Evolutionary conservation across 2,888 invertebrate species (phyloP), one percentile per base, ranked within the genome.

Genomic region (Celastrina argiolus): DNA sequence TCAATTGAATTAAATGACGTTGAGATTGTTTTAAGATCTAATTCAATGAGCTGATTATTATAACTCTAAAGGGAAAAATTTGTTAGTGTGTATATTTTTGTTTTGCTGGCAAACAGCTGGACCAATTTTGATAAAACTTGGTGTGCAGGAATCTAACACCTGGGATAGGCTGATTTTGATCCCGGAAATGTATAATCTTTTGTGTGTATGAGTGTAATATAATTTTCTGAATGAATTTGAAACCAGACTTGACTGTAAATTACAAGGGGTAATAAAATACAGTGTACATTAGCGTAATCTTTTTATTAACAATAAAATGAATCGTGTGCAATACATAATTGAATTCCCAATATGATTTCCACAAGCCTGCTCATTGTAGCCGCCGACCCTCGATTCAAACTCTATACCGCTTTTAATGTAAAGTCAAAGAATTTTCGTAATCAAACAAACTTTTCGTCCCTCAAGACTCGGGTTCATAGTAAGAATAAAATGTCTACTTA

Each of bases 291-390:
- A 87, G 87, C 76, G 81, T 89, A 85, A 86, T 90, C 84, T 87
- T 91, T 91, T 89, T 89, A 90, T 85, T 90, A 91, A 91, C 91
- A 91, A 90, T 89, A 84, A 91, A 90, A 89, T 87, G 80, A 91
- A 88, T 86, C 85, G 76, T 85, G 88, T 89, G 88, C 87, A 79
- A 85, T 87, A 89, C 85, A 87, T 87, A 87, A 87, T 86, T 84
- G 78, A 87, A 82, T 86, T 84, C 79, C 80, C 87, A 84, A 81
- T 84, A 83, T 77, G 81, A 82, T 78, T 82, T 84, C 84, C 84
- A 79, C 85, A 88, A 88, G 87, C 88, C 82, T 74, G 78, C 75
- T 78, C 77, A 77, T 77, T 78, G 80, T 73, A 77, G 51, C 80
- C 78, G 80, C 77, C 76, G 73, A 78, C 77, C 74, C 78, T 74